Conservation (phyloP, 2,797 vertebrate species). For the Phoxinus dragarum region DNA sequence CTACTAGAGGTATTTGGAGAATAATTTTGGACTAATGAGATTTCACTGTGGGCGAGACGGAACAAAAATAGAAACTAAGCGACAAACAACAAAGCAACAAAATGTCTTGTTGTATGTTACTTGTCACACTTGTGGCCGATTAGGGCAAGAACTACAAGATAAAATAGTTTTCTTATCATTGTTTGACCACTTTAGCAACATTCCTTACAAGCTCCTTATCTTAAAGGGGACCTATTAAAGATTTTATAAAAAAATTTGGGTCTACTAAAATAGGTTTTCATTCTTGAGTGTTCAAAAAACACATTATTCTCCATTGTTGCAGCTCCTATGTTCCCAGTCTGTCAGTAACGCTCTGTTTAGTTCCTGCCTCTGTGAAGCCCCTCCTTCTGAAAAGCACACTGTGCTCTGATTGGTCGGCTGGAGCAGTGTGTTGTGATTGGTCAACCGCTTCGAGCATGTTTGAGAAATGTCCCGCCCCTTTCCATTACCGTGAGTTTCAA, state of each 20-base stretch:
- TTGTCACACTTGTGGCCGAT: not conserved
- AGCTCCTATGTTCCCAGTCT: not conserved
- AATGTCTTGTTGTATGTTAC: not conserved
- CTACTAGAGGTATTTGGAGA: not conserved
- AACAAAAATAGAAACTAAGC: not conserved
- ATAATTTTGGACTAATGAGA: not conserved
- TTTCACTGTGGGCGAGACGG: not conserved
- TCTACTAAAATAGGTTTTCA: not conserved
- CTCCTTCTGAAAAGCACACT: not conserved
- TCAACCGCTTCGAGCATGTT: not conserved
- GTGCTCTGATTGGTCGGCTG: not conserved
- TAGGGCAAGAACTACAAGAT: not conserved
- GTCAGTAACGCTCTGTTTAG: not conserved
- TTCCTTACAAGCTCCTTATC: slow-evolving; percentile 13
- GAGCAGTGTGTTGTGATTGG: not conserved
- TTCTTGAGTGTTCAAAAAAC: not conserved
- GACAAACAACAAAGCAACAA: not conserved
- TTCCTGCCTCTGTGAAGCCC: not conserved
- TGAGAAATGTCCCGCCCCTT: not conserved
- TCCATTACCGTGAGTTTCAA: not conserved
- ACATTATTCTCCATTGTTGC: not conserved
- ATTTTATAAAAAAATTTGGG: not conserved
- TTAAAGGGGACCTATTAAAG: not conserved
- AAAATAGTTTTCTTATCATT: not conserved
- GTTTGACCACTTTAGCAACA: not conserved